phyloP scores from a whole-genome alignment of 1,140 invertebrate species.

The Pygmarrhopalites habei region DNA sequence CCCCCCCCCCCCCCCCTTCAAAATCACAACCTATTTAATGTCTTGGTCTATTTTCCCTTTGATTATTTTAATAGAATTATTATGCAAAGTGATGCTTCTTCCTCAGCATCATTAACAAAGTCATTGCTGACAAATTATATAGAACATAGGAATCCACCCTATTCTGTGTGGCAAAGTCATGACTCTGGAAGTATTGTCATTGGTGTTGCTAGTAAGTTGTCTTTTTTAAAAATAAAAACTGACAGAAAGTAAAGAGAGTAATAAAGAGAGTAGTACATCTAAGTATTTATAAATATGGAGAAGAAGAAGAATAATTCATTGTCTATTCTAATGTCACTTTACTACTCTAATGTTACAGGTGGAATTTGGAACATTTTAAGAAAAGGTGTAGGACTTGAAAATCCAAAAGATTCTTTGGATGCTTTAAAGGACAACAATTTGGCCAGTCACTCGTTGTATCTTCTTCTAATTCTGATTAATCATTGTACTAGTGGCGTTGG shows the following conservation, averaged over 20 bases:
- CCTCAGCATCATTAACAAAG: constrained; percentile 66
- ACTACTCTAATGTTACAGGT: constrained; percentile 47
- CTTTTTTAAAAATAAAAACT: not conserved
- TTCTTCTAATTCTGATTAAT: constrained; percentile 82
- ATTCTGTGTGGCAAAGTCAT: constrained; percentile 52
- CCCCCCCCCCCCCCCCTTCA: too few species aligned
- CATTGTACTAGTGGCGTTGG: constrained; percentile 63
- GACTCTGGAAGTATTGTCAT: constrained; percentile 71
- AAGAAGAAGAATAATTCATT: not conserved
- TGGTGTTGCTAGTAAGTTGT: constrained; percentile 61
- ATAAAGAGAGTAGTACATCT: not conserved
- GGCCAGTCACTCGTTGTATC: constrained; percentile 78
- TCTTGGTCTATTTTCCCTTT: too few species aligned
- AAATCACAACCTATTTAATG: too few species aligned
- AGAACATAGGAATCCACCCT: constrained; percentile 63
- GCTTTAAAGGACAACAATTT: constrained; percentile 50
- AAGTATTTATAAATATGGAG: not conserved
- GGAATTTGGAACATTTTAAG: constrained; percentile 74
- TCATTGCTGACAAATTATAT: constrained; percentile 70
- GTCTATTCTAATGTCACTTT: not conserved
- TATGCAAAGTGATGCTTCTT: constrained; percentile 62
- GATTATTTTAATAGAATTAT: constrained; percentile 10
- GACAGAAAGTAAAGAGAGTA: not conserved
- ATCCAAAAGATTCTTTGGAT: constrained; percentile 18
- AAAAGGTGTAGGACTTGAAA: constrained; percentile 51